A percentile compares a stretch with the other conserved stretches of the same genome.
Conservation (phyloP, 1,140 invertebrate species). For the Pseudoatta argentina region DNA sequence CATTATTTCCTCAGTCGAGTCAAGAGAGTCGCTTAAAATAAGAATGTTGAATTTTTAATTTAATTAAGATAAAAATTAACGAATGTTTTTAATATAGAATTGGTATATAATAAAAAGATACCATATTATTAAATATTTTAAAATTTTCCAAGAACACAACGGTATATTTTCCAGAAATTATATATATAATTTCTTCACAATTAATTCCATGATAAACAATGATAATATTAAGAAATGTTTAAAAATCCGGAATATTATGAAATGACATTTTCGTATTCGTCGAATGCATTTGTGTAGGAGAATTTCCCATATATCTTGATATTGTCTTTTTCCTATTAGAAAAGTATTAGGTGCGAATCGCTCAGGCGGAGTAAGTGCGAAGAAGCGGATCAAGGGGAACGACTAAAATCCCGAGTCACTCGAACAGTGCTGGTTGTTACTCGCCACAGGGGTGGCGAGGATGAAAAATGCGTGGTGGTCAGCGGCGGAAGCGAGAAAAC, state of each 20-base stretch:
- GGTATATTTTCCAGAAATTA: not conserved
- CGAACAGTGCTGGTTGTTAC: slow-evolving; percentile 7
- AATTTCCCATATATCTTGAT: slow-evolving; percentile 15
- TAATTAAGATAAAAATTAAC: not conserved
- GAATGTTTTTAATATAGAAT: not conserved
- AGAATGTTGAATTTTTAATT: slow-evolving; percentile 2
- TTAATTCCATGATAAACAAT: not conserved
- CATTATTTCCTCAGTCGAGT: not conserved
- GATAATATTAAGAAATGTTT: not conserved
- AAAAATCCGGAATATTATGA: not conserved
- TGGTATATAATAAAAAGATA: not conserved
- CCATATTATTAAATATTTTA: not conserved
- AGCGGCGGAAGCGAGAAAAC: slow-evolving; percentile 33
- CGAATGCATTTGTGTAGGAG: not conserved
- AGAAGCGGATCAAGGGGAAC: slow-evolving; percentile 61
- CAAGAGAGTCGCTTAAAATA: not conserved
- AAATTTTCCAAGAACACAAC: not conserved
- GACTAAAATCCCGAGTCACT: slow-evolving; percentile 54
- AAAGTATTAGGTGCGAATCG: slow-evolving; percentile 48
- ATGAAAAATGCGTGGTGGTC: slow-evolving; percentile 46
- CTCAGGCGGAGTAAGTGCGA: slow-evolving; percentile 35
- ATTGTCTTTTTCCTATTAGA: slow-evolving; percentile 27
- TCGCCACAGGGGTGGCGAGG: slow-evolving; percentile 5
- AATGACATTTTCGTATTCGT: not conserved
- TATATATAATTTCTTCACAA: not conserved